Percentiles rank a stretch among this genome's conserved stretches.
phyloP scores from a whole-genome alignment of 2,888 invertebrate species.

The Cephus pulcher region DNA sequence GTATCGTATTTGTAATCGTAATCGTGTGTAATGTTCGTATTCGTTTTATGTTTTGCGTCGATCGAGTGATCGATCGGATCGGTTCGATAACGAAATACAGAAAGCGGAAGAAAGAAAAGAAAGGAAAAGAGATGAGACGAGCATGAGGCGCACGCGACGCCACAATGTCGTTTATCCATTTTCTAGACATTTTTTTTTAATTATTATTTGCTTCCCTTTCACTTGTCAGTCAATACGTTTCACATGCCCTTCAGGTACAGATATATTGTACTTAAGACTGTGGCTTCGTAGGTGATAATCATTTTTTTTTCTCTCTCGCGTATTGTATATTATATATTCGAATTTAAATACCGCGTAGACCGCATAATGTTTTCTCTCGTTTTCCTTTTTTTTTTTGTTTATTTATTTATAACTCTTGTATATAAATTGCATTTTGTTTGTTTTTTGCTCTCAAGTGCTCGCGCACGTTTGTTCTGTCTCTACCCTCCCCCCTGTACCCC shows the following conservation, averaged over 20 bases:
- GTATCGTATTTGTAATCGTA: neutral
- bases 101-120: neutral
- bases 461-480: neutral
- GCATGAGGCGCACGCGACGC: neutral
- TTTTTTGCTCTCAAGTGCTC: neutral
- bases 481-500: neutral
- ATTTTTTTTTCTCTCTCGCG: slow-evolving; percentile 17
- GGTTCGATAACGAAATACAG: neutral
- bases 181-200: slow-evolving; percentile 16
- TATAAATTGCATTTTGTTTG: slow-evolving; percentile 31
- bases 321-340: slow-evolving; percentile 30
- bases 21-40: neutral
- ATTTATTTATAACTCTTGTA: slow-evolving; percentile 31
- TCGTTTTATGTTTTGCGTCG: neutral
- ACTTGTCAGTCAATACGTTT: neutral
- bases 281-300: slow-evolving; percentile 49
- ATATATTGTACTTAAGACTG: slow-evolving; percentile 61
- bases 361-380: slow-evolving; percentile 46
- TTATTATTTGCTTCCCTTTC: neutral
- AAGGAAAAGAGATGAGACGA: neutral
- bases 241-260: slow-evolving; percentile 52
- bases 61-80: neutral
- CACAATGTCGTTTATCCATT: neutral
- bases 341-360: slow-evolving; percentile 28
- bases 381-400: slow-evolving; percentile 30